Conservation (phyloP, 2,113 vertebrate genomes). For the Sterrhoptilus dennistouni region DNA sequence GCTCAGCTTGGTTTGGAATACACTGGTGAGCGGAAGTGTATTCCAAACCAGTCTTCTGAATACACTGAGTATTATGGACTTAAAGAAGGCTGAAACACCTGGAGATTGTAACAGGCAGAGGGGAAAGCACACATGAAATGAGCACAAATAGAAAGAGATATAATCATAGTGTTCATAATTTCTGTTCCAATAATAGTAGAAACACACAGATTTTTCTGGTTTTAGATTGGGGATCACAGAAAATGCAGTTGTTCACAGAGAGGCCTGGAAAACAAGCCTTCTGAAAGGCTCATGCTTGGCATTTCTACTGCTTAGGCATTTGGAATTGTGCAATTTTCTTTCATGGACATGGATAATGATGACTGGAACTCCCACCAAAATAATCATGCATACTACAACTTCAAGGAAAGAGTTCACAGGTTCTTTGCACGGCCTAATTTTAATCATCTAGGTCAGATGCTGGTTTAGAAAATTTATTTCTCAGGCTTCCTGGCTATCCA, state of each 20-base stretch:
- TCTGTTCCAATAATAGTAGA: neutral
- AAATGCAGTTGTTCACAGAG: neutral
- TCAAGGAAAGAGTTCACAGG: neutral
- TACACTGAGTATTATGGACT: neutral
- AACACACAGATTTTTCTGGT: neutral
- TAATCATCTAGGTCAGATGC: neutral
- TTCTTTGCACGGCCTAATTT: neutral
- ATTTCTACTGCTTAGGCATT: neutral
- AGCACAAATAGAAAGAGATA: neutral
- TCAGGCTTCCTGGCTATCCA: neutral
- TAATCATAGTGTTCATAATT: neutral
- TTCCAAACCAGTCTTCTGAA: neutral
- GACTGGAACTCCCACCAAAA: neutral
- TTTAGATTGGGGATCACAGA: neutral
- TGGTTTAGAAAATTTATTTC: neutral
- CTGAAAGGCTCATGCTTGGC: neutral
- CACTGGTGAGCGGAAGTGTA: neutral
- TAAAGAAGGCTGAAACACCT: neutral
- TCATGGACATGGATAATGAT: accelerated
- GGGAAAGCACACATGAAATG: neutral
- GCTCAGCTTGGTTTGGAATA: neutral
- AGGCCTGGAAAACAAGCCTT: neutral
- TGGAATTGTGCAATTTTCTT: neutral
- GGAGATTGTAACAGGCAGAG: neutral
- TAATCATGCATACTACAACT: accelerated